phyloP scores from a whole-genome alignment of 2,888 invertebrate genomes.

The Drosophila vallismaia region DNA sequence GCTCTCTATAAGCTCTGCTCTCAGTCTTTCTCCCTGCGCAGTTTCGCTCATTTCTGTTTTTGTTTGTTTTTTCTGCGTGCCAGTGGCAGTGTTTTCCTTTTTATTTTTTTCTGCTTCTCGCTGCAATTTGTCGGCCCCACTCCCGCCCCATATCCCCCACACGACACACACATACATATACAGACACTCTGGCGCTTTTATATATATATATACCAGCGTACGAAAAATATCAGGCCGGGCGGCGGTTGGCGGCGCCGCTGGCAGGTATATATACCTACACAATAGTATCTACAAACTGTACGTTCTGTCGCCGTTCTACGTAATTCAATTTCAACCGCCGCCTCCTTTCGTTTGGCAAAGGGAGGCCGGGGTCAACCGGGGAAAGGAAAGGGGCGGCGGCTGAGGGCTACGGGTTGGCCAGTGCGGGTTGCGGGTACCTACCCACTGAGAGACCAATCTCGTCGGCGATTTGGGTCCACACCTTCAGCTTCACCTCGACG shows the following conservation, averaged over 20 bases:
- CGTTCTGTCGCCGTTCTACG: constrained; percentile 19
- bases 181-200: constrained; percentile 57
- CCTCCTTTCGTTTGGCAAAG: constrained; percentile 13
- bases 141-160: constrained; percentile 46
- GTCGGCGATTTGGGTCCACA: constrained; percentile 82
- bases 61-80: constrained; percentile 72
- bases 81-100: constrained; percentile 65
- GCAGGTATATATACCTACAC: constrained; percentile 48
- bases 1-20: constrained; percentile 17
- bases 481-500: constrained; percentile 82
- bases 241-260: constrained; percentile 66
- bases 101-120: constrained; percentile 63
- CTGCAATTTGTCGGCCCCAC: constrained; percentile 72
- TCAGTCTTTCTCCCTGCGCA: constrained; percentile 41
- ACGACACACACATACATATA: constrained; percentile 28
- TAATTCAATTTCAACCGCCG: constrained; percentile 46
- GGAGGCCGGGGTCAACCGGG: neutral
- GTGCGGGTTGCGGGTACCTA: constrained; percentile 57
- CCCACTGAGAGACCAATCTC: constrained; percentile 83
- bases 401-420: no score
- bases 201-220: constrained; percentile 39
- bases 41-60: constrained; percentile 72
- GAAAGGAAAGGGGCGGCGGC: neutral
- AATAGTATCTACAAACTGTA: constrained; percentile 7
- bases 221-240: constrained; percentile 57